These are phyloP conservation scores for Corythaixoides concolor DNA, from an alignment of 2,113 vertebrate species.

Conservation along the genomic window DNA sequence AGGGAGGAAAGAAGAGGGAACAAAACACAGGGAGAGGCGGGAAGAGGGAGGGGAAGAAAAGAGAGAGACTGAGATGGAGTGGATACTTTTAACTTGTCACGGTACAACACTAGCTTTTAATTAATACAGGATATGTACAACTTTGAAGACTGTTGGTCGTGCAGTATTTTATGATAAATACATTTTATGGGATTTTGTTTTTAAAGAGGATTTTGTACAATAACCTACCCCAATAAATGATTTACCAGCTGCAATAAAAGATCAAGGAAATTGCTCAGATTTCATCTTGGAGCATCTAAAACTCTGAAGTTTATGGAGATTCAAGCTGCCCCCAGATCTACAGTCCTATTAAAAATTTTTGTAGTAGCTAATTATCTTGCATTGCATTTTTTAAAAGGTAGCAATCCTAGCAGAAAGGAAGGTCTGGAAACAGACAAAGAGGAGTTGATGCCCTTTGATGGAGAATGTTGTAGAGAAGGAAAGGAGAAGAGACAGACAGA, in stretches of 20 bases:
- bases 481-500: background rate
- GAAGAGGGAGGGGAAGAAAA: too few species aligned
- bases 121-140: slow-evolving; percentile 45
- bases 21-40: background rate
- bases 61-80: background rate
- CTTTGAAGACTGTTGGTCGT: slow-evolving; percentile 65
- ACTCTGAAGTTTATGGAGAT: slow-evolving; percentile 65
- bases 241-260: slow-evolving; percentile 78
- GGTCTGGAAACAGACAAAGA: slow-evolving; percentile 45
- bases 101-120: slow-evolving; percentile 60
- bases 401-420: slow-evolving; percentile 29
- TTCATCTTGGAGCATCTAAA: slow-evolving; percentile 74
- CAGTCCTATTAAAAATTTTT: slow-evolving; percentile 50
- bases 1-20: background rate
- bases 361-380: slow-evolving; percentile 65
- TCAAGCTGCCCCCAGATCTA: slow-evolving; percentile 64
- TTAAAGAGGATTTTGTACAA: slow-evolving; percentile 72
- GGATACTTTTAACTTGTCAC: slow-evolving; percentile 36
- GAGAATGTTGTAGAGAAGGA: background rate
- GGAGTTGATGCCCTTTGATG: background rate
- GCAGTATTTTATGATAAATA: slow-evolving; percentile 70
- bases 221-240: slow-evolving; percentile 71
- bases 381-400: slow-evolving; percentile 54
- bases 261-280: slow-evolving; percentile 80
- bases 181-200: slow-evolving; percentile 72